Evolutionary conservation across 2,113 vertebrate genomes (phyloP).

Genomic region (Trochalopteron elliotii): DNA sequence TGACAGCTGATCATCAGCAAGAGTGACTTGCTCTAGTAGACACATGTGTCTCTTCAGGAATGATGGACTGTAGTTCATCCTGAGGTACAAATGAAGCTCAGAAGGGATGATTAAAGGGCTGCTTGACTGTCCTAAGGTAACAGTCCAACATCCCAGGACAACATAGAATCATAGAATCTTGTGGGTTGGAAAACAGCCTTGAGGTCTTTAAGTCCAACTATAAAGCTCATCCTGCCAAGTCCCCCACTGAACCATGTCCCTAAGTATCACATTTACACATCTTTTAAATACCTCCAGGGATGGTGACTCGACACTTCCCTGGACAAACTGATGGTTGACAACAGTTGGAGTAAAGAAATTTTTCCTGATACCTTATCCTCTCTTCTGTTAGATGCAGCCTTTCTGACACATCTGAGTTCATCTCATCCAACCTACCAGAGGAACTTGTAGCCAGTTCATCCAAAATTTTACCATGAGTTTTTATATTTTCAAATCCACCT

Average conservation of each 20-base stretch:
- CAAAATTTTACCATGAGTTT: background rate
- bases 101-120: background rate
- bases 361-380: background rate
- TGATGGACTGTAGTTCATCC: background rate
- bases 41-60: background rate
- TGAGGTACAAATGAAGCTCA: background rate
- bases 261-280: rapidly evolving
- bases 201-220: background rate
- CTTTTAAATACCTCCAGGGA: background rate
- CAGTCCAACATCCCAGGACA: background rate
- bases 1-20: background rate
- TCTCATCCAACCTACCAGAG: background rate
- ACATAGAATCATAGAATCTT: background rate
- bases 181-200: background rate
- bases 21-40: background rate
- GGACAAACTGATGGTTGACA: background rate
- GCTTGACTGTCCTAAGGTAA: background rate
- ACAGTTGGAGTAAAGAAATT: background rate
- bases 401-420: background rate
- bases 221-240: background rate
- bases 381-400: background rate
- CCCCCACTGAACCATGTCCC: background rate
- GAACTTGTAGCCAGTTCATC: background rate
- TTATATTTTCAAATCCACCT: background rate
- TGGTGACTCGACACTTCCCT: background rate